phyloP scores from a whole-genome alignment of 2,797 vertebrate species.

The Esox masquinongy region DNA sequence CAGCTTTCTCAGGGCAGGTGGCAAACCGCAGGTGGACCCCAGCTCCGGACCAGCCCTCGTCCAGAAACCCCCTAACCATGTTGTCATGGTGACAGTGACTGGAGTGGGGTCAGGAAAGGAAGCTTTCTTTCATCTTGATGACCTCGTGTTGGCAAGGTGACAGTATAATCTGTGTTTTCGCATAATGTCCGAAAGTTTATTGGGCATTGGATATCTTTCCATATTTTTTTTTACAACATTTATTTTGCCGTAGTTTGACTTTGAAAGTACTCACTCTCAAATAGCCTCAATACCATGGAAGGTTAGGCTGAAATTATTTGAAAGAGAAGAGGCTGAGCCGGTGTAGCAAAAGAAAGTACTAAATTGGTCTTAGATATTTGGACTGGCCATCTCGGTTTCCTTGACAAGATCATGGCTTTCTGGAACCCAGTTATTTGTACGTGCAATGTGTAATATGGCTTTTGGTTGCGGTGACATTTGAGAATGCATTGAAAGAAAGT shows the following conservation, averaged over 20 bases:
- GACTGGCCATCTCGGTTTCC: background rate
- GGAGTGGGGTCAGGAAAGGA: conserved; percentile 14
- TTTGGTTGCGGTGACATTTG: conserved; percentile 50
- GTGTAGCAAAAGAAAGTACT: background rate
- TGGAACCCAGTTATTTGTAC: conserved; percentile 39
- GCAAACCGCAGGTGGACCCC: conserved; percentile 59
- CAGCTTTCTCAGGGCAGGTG: conserved; percentile 62
- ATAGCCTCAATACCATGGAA: background rate
- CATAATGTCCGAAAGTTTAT: background rate
- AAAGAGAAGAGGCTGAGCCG: background rate
- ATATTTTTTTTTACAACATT: conserved; percentile 28
- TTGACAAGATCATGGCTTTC: conserved; percentile 33
- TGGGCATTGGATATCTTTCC: background rate
- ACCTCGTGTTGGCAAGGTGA: conserved; percentile 30
- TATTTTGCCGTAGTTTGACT: conserved; percentile 6
- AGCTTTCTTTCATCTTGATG: conserved; percentile 33
- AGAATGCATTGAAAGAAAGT: conserved; percentile 25
- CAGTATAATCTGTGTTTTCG: conserved; percentile 9
- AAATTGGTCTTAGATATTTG: conserved; percentile 33
- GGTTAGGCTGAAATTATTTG: background rate
- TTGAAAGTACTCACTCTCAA: background rate
- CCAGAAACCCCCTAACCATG: conserved; percentile 28
- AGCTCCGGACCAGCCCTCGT: conserved; percentile 34
- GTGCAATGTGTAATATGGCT: conserved; percentile 29
- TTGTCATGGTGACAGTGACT: conserved; percentile 16